A percentile compares a stretch with the other conserved stretches of the same genome.
Conservation (phyloP, 1,140 invertebrate genomes). For the Drosophila gunungcola region DNA sequence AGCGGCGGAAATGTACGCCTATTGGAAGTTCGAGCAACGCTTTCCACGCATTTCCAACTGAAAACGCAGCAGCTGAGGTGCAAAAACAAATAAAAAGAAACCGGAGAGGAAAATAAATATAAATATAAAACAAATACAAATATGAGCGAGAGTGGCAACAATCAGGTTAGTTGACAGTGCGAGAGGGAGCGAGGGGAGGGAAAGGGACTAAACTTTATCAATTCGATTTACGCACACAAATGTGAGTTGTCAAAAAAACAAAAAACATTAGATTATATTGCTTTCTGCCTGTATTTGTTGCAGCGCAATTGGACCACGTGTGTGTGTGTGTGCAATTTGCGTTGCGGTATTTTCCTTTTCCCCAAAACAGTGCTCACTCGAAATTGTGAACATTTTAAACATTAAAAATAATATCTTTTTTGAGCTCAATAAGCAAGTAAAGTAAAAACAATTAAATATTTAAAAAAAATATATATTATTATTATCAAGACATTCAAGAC, state of each 20-base stretch:
- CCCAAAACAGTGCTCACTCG: constrained; percentile 4
- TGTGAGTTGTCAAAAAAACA: constrained; percentile 18
- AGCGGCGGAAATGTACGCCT: constrained; percentile 12
- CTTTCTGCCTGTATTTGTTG: constrained; percentile 40
- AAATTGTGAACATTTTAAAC: background rate
- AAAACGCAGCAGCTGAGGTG: constrained; percentile 3
- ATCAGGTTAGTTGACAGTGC: constrained; percentile 62
- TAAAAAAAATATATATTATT: background rate
- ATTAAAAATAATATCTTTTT: background rate
- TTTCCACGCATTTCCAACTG: constrained; percentile 8
- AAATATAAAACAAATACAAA: constrained; percentile 40
- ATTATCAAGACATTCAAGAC: no score
- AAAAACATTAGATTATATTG: constrained; percentile 32
- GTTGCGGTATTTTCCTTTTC: constrained; percentile 47
- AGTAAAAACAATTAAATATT: background rate
- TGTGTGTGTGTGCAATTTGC: constrained; percentile 45
- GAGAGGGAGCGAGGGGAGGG: background rate
- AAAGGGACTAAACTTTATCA: constrained; percentile 15
- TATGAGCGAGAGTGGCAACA: constrained; percentile 74
- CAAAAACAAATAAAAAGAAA: constrained; percentile 3
- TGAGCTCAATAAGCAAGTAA: no score
- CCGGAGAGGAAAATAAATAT: constrained; percentile 24
- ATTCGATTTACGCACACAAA: constrained; percentile 38
- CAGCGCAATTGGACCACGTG: constrained; percentile 49
- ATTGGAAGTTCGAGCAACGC: constrained; percentile 4